These are phyloP conservation scores for Chrysemys picta DNA, from an alignment of 2,113 vertebrate genomes.

Conservation along the genomic window DNA sequence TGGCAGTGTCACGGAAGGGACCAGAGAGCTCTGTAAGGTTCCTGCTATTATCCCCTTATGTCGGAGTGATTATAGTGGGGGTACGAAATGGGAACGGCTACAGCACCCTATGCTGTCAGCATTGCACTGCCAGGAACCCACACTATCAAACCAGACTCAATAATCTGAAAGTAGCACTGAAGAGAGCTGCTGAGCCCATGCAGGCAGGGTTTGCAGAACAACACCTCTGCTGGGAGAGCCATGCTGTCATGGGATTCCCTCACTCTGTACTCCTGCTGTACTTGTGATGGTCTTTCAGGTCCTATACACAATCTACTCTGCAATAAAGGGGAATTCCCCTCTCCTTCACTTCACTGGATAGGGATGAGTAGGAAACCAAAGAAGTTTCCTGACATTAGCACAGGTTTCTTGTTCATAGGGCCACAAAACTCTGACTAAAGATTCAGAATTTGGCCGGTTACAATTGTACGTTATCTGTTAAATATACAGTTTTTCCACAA, in stretches of 20 bases:
- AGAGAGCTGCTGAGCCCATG: background rate
- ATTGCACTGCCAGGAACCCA: background rate
- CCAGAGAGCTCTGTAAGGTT: background rate
- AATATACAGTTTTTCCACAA: slow-evolving; percentile 26
- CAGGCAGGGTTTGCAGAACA: slow-evolving; percentile 14
- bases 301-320: background rate
- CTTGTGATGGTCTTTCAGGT: background rate
- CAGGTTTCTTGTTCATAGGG: background rate
- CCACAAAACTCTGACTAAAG: slow-evolving; percentile 10
- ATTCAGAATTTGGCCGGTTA: background rate
- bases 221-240: background rate
- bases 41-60: background rate
- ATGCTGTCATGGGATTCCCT: background rate
- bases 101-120: too few species aligned
- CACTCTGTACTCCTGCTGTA: background rate
- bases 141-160: background rate
- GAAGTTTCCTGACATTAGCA: background rate
- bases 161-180: background rate
- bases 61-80: background rate
- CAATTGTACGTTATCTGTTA: background rate
- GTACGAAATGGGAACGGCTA: background rate
- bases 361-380: slow-evolving; percentile 36
- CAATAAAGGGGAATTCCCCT: slow-evolving; percentile 38
- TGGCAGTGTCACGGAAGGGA: background rate
- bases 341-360: background rate